Evolutionary conservation across 2,797 vertebrate genomes (phyloP), one percentile per base, ranked within the genome.

Genomic region (Numenius phaeopus): DNA sequence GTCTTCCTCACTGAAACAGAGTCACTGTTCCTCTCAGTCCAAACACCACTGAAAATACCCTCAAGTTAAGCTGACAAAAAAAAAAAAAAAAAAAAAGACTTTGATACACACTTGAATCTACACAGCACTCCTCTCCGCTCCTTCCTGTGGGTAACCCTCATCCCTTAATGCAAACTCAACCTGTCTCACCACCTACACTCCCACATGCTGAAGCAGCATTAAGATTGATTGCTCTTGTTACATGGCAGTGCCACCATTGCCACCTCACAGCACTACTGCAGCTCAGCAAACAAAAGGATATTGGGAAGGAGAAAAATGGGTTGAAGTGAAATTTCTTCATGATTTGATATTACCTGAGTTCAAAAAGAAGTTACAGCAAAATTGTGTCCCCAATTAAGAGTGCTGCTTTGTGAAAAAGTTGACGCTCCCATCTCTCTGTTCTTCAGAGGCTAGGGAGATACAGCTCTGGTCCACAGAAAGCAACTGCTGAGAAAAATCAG

Each of bases 201-300:
- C 10, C 26, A 3, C 2, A 4, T 6, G n/a, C 82, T 40, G 34
- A 44, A 18, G 14, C 2, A 7, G 19, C 5, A 2, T 3, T 0
- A 17, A 58, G 58, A 50, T 16, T 3, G 44, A 70, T 22, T 10
- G 18, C 20, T 34, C 64, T 5, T 7, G 20, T 39, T 71, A 47
- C 83, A 1, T 1, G 3, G 32, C 50, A 7, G 29, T 71, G 52
- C 62, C 54, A 49, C n/a, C 5, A 4, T 0, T 19, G 54, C 13
- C 66, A 32, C 69, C 18, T 30, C 3, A 0, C 15, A 40, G 71
- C 46, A 5, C 22, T 8, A 5, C 32, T 21, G 19, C 23, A 2
- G 57, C 32, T 92, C 37, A 27, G 55, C 40, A 20, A 22, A n/a
- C 0, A 2, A 14, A 16, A 80, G 40, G 61, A 11, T 8, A 24